phyloP scores from a whole-genome alignment of 2,797 vertebrate species.

The Scyliorhinus canicula region DNA sequence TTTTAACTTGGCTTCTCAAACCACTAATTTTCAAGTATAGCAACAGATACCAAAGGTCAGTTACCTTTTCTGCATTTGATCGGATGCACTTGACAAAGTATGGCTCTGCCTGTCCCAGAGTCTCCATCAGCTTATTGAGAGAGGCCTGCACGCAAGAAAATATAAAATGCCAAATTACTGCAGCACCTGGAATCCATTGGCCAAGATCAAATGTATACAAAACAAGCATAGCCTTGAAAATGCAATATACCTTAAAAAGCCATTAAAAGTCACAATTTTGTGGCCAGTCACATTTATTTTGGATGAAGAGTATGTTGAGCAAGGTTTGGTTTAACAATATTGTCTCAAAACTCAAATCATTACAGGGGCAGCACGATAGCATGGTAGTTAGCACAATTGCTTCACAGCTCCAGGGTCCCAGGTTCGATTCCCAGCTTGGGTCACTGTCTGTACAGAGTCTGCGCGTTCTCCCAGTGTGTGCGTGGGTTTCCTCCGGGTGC shows the following conservation, averaged over 20 bases:
- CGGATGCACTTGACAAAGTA: constrained; percentile 99
- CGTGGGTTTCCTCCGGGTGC: too few relatives aligned
- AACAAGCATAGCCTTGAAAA: neutral
- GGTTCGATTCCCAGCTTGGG: too few relatives aligned
- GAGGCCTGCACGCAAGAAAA: constrained; percentile 68
- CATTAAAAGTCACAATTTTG: neutral
- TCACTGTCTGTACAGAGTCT: too few relatives aligned
- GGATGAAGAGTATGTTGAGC: neutral
- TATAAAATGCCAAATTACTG: neutral
- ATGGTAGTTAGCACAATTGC: too few relatives aligned
- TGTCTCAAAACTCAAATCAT: neutral
- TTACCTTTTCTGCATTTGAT: constrained; percentile 96
- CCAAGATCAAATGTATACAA: neutral
- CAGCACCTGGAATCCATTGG: neutral
- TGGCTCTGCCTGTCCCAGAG: constrained; percentile 89
- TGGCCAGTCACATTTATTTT: neutral
- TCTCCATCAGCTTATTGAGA: constrained; percentile 96
- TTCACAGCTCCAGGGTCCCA: too few relatives aligned
- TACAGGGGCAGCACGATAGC: too few relatives aligned
- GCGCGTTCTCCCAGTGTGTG: too few relatives aligned
- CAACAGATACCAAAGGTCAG: neutral
- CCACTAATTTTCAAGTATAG: neutral
- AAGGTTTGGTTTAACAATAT: neutral
- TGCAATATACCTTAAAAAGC: neutral
- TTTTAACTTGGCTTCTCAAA: neutral